Evolutionary conservation across 1,140 invertebrate genomes (phyloP).

Genomic region (Neodiprion fabricii): DNA sequence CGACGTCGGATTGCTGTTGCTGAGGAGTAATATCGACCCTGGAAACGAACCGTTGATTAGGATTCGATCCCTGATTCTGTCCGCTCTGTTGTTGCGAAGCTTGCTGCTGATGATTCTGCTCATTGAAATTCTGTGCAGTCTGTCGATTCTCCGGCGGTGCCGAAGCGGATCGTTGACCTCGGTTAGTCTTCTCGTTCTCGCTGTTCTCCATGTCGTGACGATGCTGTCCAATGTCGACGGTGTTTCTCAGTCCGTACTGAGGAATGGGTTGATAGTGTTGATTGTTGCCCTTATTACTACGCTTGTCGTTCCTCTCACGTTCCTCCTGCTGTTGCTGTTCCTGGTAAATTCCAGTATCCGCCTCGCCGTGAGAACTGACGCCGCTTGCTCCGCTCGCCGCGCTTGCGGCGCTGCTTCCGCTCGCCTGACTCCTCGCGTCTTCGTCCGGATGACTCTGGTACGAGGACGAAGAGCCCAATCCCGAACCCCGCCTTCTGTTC

Average conservation of each 20-base stretch:
- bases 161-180: slow-evolving; percentile 73
- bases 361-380: slow-evolving; percentile 50
- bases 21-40: slow-evolving; percentile 66
- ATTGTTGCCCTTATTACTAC: slow-evolving; percentile 31
- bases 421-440: slow-evolving; percentile 51
- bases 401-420: slow-evolving; percentile 52
- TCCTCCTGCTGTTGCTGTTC: slow-evolving; percentile 51
- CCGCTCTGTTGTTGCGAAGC: slow-evolving; percentile 57
- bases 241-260: slow-evolving; percentile 77
- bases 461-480: slow-evolving; percentile 31
- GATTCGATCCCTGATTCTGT: slow-evolving; percentile 48
- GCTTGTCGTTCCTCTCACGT: slow-evolving; percentile 51
- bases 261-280: slow-evolving; percentile 56
- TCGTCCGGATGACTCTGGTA: slow-evolving; percentile 52
- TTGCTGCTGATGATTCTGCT: slow-evolving; percentile 25
- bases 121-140: not conserved
- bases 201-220: slow-evolving; percentile 63
- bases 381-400: slow-evolving; percentile 42
- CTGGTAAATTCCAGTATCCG: slow-evolving; percentile 34
- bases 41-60: slow-evolving; percentile 58
- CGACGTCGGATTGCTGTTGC: slow-evolving; percentile 19
- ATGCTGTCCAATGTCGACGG: slow-evolving; percentile 75
- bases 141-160: slow-evolving; percentile 66
- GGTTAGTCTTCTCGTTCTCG: slow-evolving; percentile 59
- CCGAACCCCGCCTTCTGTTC: slow-evolving; percentile 52